phyloP scores from a whole-genome alignment of 1,140 invertebrate species.

The Trypoxylus dichotomus region DNA sequence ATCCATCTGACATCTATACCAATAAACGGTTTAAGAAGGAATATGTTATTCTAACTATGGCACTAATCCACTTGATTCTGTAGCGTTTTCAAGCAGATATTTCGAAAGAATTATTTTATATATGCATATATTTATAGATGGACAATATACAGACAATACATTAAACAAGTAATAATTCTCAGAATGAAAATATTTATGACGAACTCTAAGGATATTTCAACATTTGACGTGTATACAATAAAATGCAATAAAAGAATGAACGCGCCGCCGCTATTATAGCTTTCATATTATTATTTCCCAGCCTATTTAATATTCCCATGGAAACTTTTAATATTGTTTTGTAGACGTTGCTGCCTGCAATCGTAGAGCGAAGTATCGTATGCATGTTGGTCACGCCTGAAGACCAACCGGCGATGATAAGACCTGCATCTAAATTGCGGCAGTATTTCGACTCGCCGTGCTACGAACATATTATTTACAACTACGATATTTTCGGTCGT shows the following conservation, averaged over 20 bases:
- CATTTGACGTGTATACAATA: not conserved
- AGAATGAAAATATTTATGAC: not conserved
- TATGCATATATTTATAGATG: no score
- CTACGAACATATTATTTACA: not conserved
- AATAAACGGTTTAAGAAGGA: no score
- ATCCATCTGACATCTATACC: no score
- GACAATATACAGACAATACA: no score
- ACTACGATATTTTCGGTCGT: not conserved
- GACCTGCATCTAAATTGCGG: not conserved
- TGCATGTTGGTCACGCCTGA: not conserved
- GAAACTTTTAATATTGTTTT: conserved; percentile 1
- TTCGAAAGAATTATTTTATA: no score
- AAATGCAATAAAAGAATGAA: not conserved
- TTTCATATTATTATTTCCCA: no score
- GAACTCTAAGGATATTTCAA: not conserved
- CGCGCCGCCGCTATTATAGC: not conserved
- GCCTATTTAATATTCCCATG: not conserved
- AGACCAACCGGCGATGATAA: not conserved
- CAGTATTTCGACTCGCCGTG: not conserved
- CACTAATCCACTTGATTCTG: no score
- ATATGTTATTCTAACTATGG: no score
- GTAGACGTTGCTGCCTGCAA: not conserved
- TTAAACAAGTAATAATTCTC: not conserved
- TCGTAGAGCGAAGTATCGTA: not conserved
- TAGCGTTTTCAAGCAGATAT: no score